Percentiles rank a stretch among this genome's conserved stretches.
phyloP scores from a whole-genome alignment of 2,888 invertebrate species.

The Cremastobaeus sp. region DNA sequence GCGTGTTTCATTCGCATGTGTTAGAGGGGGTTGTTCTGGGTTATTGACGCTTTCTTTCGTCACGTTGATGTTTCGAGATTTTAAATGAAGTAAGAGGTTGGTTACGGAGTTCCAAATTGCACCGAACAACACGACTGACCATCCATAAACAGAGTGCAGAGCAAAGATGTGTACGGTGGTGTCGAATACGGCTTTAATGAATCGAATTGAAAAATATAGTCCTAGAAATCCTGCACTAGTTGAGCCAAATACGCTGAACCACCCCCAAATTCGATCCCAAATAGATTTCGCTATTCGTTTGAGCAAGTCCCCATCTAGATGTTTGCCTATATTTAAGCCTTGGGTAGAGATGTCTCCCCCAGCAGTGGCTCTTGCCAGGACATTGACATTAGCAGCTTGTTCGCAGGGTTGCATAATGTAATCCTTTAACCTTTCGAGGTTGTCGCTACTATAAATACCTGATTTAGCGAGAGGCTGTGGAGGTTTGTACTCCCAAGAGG shows the following conservation, averaged over 20 bases:
- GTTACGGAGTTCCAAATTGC: background rate
- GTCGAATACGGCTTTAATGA: slow-evolving; percentile 1
- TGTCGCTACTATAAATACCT: background rate
- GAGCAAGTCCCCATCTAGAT: background rate
- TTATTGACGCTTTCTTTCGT: no score
- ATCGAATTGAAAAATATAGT: background rate
- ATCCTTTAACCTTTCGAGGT: background rate
- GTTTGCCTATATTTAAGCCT: background rate
- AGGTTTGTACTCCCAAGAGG: background rate
- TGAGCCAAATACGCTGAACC: background rate
- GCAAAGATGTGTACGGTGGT: slow-evolving; percentile 1
- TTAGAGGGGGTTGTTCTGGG: no score
- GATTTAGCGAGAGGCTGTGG: background rate
- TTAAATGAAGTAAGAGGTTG: background rate
- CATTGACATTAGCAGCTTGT: background rate
- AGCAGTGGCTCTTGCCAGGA: no score
- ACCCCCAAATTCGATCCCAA: background rate
- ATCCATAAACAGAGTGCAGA: slow-evolving; percentile 8
- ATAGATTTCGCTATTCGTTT: background rate
- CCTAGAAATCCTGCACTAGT: background rate
- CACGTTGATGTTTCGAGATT: no score
- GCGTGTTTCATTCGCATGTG: no score
- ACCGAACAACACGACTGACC: background rate
- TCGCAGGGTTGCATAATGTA: no score
- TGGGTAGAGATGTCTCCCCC: background rate